Evolutionary conservation across 2,113 vertebrate species (phyloP).

Genomic region (Rhodinocichla rosea): DNA sequence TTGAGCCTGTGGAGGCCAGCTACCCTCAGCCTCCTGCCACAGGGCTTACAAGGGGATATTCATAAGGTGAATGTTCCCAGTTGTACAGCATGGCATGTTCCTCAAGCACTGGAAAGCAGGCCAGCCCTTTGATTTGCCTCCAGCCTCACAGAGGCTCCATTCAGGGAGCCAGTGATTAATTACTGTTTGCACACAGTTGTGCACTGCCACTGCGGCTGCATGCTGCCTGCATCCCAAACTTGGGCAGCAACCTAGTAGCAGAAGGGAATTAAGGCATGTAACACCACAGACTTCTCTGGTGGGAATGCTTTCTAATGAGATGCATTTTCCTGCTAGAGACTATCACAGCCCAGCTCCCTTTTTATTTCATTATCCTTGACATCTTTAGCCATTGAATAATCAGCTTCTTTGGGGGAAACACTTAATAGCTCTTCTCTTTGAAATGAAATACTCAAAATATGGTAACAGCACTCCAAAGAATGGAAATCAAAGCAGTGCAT

Average conservation of each 20-base stretch:
- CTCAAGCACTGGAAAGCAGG: background rate
- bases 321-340: background rate
- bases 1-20: conserved; percentile 13
- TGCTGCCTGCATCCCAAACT: conserved; percentile 43
- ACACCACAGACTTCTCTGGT: background rate
- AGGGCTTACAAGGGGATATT: conserved; percentile 36
- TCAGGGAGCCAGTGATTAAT: conserved; percentile 52
- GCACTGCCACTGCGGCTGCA: background rate
- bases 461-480: conserved; percentile 31
- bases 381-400: conserved; percentile 58
- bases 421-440: conserved; percentile 52
- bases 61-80: conserved; percentile 47
- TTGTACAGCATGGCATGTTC: background rate
- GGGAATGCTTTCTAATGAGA: conserved; percentile 36
- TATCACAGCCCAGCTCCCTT: background rate
- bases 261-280: conserved; percentile 32
- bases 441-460: conserved; percentile 52
- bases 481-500: conserved; percentile 17
- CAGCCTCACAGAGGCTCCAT: conserved; percentile 57
- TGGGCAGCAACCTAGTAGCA: conserved; percentile 2
- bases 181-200: conserved; percentile 49
- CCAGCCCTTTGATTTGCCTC: conserved; percentile 51
- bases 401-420: conserved; percentile 41
- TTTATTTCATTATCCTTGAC: conserved; percentile 52
- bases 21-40: background rate